phyloP scores from a whole-genome alignment of 35 echinoderm and acorn worm genomes.

The Anneissia japonica region DNA sequence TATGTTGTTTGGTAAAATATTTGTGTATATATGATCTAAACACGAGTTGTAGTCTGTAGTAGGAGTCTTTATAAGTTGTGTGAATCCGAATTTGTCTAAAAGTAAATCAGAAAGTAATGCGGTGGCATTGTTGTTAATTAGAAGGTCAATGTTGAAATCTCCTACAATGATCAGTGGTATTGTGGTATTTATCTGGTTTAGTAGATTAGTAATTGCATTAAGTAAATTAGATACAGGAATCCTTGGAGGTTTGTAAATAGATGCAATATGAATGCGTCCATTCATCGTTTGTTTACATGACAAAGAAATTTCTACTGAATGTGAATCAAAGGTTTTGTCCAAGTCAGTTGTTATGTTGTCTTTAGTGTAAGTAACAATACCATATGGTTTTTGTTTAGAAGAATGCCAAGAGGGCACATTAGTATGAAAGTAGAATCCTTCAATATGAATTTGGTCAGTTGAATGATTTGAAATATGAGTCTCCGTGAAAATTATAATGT shows the following conservation, averaged over 20 bases:
- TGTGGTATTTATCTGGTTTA: background rate
- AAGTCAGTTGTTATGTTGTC: background rate
- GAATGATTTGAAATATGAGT: background rate
- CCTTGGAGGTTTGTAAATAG: background rate
- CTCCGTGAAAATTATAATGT: slow-evolving; percentile 25
- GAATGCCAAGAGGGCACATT: background rate
- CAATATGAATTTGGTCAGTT: background rate
- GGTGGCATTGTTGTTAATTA: background rate
- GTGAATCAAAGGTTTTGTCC: background rate
- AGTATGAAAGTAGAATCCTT: background rate
- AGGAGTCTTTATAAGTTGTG: background rate
- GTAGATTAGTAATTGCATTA: background rate
- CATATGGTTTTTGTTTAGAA: background rate
- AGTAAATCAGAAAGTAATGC: no score
- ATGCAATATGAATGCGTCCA: background rate
- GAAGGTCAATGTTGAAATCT: slow-evolving; percentile 34
- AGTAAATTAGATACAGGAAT: background rate
- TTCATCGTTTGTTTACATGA: no score
- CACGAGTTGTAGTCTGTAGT: slow-evolving; percentile 33
- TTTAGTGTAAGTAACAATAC: background rate
- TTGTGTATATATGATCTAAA: slow-evolving; percentile 30
- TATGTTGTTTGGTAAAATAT: background rate
- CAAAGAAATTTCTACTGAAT: background rate
- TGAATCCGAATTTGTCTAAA: background rate
- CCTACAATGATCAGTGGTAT: slow-evolving; percentile 4